Conservation (phyloP, 2,797 vertebrate genomes). For the Danio aesculapii region DNA sequence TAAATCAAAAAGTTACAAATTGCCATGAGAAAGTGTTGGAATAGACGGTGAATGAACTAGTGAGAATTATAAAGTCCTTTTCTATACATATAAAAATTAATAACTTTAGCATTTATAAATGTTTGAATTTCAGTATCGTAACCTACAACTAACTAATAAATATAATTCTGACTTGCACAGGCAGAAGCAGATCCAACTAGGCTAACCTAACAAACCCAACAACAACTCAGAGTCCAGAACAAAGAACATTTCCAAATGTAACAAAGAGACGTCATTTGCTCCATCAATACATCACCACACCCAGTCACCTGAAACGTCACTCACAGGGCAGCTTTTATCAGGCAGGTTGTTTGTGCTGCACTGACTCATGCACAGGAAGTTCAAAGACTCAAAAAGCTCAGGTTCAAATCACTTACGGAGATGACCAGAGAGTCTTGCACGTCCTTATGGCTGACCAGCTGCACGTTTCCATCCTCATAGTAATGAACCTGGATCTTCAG, state of each 20-base stretch:
- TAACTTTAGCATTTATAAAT: too few species aligned
- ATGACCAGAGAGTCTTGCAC: constrained; percentile 87
- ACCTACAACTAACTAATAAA: neutral
- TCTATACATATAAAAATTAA: too few species aligned
- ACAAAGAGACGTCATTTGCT: neutral
- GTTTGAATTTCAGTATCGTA: too few species aligned
- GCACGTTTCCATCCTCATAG: constrained; percentile 96
- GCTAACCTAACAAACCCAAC: neutral
- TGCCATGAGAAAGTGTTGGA: too few species aligned
- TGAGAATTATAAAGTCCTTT: too few species aligned
- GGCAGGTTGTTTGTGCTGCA: neutral
- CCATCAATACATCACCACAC: neutral
- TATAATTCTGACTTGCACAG: neutral
- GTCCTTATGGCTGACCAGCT: constrained; percentile 96
- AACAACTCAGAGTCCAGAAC: neutral
- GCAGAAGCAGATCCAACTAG: neutral
- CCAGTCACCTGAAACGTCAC: neutral
- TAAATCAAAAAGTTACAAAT: too few species aligned
- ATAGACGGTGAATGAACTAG: too few species aligned
- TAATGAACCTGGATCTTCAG: constrained; percentile 98
- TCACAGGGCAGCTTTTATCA: neutral
- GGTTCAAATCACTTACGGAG: constrained; percentile 82
- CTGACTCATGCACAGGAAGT: neutral
- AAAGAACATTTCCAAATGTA: neutral
- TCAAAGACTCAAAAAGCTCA: neutral